A percentile compares a stretch with the other conserved stretches of the same genome.
phyloP scores from a whole-genome alignment of 2,797 vertebrate genomes.

The Pseudochromis fuscus region DNA sequence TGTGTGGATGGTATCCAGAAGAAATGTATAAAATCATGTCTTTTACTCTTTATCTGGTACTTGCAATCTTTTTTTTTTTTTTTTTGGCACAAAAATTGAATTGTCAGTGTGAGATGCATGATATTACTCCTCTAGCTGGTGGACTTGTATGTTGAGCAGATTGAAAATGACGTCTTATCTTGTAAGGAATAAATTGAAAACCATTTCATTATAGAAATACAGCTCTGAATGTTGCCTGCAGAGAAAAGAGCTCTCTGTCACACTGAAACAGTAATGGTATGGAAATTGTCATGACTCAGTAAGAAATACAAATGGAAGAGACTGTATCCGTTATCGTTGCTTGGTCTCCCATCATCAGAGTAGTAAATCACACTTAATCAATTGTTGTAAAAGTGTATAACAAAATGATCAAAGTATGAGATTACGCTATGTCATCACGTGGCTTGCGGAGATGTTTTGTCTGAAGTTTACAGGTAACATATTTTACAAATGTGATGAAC shows the following conservation, averaged over 20 bases:
- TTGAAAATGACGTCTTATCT: constrained; percentile 69
- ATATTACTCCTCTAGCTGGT: constrained; percentile 50
- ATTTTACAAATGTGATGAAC: too few species aligned
- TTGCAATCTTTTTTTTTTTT: constrained; percentile 37
- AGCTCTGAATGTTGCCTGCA: constrained; percentile 53
- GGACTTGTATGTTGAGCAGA: constrained; percentile 62
- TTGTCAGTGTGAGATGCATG: constrained; percentile 48
- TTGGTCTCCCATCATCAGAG: constrained; percentile 17
- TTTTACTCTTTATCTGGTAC: constrained; percentile 44
- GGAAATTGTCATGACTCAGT: constrained; percentile 41
- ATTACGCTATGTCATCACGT: not conserved
- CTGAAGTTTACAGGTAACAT: not conserved
- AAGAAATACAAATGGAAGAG: constrained; percentile 35
- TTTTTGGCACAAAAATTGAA: constrained; percentile 40
- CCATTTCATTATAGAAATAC: constrained; percentile 54
- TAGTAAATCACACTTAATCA: not conserved
- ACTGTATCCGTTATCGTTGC: constrained; percentile 1
- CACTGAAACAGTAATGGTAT: constrained; percentile 44
- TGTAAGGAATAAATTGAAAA: constrained; percentile 73
- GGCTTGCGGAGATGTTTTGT: too few species aligned
- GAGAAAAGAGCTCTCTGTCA: constrained; percentile 52
- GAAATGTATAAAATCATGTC: constrained; percentile 35
- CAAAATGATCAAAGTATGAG: not conserved
- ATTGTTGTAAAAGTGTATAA: not conserved
- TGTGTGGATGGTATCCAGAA: constrained; percentile 31